Evolutionary conservation across 2,113 vertebrate genomes (phyloP).

Genomic region (Tamias sibiricus): DNA sequence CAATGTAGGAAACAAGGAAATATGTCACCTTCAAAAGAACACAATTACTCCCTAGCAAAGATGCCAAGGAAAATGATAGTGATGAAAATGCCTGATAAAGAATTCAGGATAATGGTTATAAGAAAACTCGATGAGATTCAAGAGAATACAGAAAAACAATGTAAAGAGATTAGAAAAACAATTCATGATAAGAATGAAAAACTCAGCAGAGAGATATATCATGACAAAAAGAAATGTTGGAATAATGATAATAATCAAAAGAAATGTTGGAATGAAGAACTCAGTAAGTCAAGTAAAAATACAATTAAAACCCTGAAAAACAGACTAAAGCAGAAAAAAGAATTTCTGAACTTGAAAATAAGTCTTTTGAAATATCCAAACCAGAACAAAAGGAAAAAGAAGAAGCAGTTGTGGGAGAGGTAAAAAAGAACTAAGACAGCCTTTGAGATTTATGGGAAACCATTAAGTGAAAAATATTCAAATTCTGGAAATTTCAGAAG

Average conservation of each 20-base stretch:
- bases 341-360: background rate
- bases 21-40: background rate
- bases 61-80: background rate
- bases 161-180: no score
- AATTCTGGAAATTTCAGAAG: no score
- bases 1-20: background rate
- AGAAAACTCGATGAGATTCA: no score
- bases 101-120: background rate
- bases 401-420: no score
- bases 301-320: background rate
- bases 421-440: no score
- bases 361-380: background rate
- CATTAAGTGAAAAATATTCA: no score
- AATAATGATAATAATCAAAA: background rate
- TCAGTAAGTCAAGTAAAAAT: background rate
- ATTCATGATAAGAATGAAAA: no score
- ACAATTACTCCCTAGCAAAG: background rate
- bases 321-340: background rate
- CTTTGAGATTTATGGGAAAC: no score
- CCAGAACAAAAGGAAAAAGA: background rate
- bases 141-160: no score
- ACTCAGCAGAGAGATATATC: no score
- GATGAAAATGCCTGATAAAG: background rate
- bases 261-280: background rate
- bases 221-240: background rate